These are phyloP conservation scores for Buphagus erythrorhynchus DNA, from an alignment of 2,797 vertebrate genomes.

Conservation along the genomic window DNA sequence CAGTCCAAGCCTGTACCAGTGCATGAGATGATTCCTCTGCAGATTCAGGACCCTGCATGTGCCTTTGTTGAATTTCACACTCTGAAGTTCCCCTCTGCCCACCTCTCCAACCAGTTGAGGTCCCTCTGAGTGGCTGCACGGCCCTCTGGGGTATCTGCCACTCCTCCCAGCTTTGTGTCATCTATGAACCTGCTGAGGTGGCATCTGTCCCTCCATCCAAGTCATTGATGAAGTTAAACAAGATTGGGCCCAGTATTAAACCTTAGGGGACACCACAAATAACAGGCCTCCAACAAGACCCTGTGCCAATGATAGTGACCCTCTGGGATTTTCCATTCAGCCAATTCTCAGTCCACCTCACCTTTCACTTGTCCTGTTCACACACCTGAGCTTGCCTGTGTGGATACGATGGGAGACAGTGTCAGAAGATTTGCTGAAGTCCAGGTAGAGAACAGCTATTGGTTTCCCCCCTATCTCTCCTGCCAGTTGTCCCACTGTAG, in stretches of 20 bases:
- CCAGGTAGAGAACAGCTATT: no score
- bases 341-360: not conserved
- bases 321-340: not conserved
- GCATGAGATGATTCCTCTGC: not conserved
- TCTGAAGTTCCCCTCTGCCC: not conserved
- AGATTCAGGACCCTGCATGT: not conserved
- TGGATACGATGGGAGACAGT: not conserved
- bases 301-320: not conserved
- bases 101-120: rapidly evolving
- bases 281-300: not conserved
- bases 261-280: not conserved
- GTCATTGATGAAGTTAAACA: not conserved
- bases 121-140: not conserved
- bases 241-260: not conserved
- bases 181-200: not conserved
- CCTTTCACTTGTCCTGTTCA: not conserved
- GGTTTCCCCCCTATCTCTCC: not conserved
- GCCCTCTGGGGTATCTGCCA: rapidly evolving
- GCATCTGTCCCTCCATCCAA: not conserved
- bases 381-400: not conserved
- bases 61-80: not conserved
- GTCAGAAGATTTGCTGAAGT: not conserved
- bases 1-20: not conserved
- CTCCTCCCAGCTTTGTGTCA: not conserved
- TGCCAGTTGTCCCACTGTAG: not conserved